These are phyloP conservation scores for Formica selysi DNA, from an alignment of 1,140 invertebrate species.

Conservation along the genomic window DNA sequence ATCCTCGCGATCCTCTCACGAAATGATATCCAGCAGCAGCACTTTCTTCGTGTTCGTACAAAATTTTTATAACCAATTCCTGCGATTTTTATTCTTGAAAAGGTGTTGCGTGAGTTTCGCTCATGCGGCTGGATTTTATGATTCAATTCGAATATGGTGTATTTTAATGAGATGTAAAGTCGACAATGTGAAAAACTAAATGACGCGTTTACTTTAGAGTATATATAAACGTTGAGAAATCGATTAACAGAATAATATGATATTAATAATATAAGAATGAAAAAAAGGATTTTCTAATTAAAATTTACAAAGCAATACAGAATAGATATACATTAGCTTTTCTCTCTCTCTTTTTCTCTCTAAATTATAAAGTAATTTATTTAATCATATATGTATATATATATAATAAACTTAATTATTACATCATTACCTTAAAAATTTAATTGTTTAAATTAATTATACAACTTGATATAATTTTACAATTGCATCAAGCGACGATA, in stretches of 20 bases:
- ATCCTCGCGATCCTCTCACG: constrained; percentile 53
- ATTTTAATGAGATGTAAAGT: constrained; percentile 1
- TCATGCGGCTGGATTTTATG: not conserved
- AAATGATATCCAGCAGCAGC: constrained; percentile 12
- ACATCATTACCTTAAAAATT: not conserved
- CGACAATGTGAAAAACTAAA: not conserved
- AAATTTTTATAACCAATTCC: constrained; percentile 46
- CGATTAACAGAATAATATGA: not conserved
- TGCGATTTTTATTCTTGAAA: not conserved
- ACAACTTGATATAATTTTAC: not conserved
- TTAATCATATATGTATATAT: not conserved
- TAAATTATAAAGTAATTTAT: not conserved
- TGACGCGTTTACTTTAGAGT: not conserved
- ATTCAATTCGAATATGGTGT: constrained; percentile 2
- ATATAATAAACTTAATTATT: not conserved
- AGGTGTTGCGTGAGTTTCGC: not conserved
- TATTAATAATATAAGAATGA: not conserved
- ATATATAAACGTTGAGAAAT: not conserved
- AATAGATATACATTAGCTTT: not conserved
- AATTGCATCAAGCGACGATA: not conserved
- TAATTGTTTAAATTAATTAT: not conserved
- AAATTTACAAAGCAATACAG: not conserved
- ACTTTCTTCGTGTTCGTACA: not conserved
- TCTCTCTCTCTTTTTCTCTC: no score
- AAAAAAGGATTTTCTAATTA: not conserved